Conservation (phyloP, 2,113 vertebrate species). For the Bettongia penicillata region DNA sequence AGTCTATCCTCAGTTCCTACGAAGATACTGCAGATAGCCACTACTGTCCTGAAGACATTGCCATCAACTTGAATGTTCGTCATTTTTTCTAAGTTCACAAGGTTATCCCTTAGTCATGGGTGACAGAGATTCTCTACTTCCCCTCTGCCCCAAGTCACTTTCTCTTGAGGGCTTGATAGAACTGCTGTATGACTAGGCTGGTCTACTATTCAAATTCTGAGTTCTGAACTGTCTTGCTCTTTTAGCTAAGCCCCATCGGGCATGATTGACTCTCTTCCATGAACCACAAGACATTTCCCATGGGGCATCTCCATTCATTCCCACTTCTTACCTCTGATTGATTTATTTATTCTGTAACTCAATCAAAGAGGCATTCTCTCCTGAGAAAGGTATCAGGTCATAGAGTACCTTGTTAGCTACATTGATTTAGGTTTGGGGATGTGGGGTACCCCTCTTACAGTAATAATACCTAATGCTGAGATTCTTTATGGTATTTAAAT, state of each 20-base stretch:
- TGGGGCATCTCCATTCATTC: neutral
- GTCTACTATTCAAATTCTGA: neutral
- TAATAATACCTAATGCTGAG: neutral
- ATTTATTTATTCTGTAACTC: neutral
- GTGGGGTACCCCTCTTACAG: neutral
- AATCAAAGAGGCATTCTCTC: neutral
- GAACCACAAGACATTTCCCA: neutral
- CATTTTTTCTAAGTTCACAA: neutral
- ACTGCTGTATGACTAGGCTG: neutral
- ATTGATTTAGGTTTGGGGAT: neutral
- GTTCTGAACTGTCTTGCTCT: neutral
- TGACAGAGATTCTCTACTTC: neutral
- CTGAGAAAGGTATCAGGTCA: neutral
- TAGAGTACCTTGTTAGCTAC: neutral
- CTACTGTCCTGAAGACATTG: neutral
- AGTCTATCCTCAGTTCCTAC: neutral
- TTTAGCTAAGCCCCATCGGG: neutral
- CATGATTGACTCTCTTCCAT: neutral
- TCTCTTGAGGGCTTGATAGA: neutral
- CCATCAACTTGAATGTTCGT: neutral
- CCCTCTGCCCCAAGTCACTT: neutral
- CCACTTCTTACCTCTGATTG: neutral
- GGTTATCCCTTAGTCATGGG: neutral
- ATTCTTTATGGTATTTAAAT: neutral
- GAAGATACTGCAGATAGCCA: neutral